phyloP scores from a whole-genome alignment of 2,797 vertebrate species.

The Peromyscus attwateri region DNA sequence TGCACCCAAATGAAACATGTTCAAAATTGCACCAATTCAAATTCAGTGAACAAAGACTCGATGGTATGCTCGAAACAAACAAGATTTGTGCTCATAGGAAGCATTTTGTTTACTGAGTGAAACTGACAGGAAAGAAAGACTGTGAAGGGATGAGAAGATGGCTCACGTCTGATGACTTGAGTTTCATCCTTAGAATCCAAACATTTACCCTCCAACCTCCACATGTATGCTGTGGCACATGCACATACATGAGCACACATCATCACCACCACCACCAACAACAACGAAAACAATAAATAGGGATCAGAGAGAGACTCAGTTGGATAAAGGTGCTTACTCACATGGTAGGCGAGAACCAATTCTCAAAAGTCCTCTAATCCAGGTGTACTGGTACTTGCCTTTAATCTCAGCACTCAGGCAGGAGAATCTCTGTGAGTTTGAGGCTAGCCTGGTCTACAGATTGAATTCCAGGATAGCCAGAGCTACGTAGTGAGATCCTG shows the following conservation, averaged over 20 bases:
- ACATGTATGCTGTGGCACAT: neutral
- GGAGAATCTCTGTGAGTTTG: neutral
- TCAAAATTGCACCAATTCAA: conserved; percentile 1
- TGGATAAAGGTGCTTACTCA: neutral
- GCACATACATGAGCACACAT: neutral
- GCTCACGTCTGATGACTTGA: neutral
- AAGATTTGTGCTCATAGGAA: neutral
- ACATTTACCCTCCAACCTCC: neutral
- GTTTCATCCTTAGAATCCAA: neutral
- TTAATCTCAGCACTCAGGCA: neutral
- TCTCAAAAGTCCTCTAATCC: neutral
- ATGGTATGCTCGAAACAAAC: neutral
- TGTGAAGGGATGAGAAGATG: neutral
- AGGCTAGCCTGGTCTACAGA: neutral
- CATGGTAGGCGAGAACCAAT: neutral
- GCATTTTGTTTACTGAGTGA: neutral
- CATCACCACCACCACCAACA: neutral
- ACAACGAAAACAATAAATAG: neutral
- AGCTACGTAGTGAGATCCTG: neutral
- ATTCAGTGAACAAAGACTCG: conserved; percentile 30
- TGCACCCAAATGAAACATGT: neutral
- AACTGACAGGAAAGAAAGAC: conserved; percentile 11
- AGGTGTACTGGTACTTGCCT: neutral
- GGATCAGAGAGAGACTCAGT: neutral
- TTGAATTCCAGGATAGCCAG: neutral